A percentile compares a stretch with the other conserved stretches of the same genome.
These are phyloP conservation scores for Dipodomys spectabilis DNA, from an alignment of 2,113 vertebrate species.

Conservation along the genomic window DNA sequence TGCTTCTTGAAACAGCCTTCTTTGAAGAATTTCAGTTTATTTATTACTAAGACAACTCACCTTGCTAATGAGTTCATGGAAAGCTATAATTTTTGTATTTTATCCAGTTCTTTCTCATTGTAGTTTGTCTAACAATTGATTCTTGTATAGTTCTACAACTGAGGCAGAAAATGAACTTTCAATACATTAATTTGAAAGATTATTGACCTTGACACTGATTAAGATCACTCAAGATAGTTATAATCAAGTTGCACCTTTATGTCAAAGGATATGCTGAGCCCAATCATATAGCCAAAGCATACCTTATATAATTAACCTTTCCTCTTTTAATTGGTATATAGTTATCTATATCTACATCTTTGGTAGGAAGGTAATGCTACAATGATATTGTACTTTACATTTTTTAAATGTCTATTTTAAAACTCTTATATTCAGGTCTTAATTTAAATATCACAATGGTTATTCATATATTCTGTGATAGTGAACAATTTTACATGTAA, in stretches of 20 bases:
- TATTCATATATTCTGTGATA: not conserved
- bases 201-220: slow-evolving; percentile 34
- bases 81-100: slow-evolving; percentile 45
- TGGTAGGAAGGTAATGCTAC: slow-evolving; percentile 24
- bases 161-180: slow-evolving; percentile 35
- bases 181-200: slow-evolving; percentile 17
- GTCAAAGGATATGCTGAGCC: not conserved
- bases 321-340: not conserved
- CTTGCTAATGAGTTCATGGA: not conserved
- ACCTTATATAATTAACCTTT: slow-evolving; percentile 52
- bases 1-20: not conserved
- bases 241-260: slow-evolving; percentile 31
- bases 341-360: not conserved
- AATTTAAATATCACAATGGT: slow-evolving; percentile 5
- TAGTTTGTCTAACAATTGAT: slow-evolving; percentile 1
- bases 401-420: not conserved
- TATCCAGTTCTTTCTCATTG: slow-evolving; percentile 13
- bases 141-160: slow-evolving; percentile 16
- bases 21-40: not conserved
- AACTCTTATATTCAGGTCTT: not conserved
- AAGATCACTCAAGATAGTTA: slow-evolving; percentile 19
- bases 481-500: not conserved
- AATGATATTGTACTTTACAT: not conserved
- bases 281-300: not conserved
- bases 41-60: not conserved